phyloP scores from a whole-genome alignment of 2,888 invertebrate species.

The Drosophila meridionalis region DNA sequence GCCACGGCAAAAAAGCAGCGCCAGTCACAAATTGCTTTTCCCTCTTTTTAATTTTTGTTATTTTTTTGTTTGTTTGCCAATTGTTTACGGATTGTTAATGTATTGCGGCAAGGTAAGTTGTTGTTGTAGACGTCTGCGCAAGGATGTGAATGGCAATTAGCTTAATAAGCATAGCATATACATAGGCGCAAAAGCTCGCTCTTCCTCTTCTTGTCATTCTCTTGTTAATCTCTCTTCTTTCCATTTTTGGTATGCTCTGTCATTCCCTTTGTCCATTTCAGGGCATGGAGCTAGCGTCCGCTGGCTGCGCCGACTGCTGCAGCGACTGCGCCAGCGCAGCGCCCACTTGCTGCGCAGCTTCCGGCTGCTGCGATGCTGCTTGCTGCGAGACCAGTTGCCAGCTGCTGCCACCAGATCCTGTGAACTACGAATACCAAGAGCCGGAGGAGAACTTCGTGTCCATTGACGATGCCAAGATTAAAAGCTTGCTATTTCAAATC shows the following conservation, averaged over 20 bases:
- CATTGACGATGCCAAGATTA: constrained; percentile 83
- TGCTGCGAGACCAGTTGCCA: constrained; percentile 65
- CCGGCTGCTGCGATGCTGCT: constrained; percentile 25
- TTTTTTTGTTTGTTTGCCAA: constrained; percentile 11
- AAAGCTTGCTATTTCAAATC: constrained; percentile 78
- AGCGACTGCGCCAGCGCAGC: constrained; percentile 46
- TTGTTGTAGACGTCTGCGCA: constrained; percentile 11
- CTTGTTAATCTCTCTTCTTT: not conserved
- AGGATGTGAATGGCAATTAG: constrained; percentile 45
- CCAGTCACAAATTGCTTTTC: constrained; percentile 24
- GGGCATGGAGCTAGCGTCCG: constrained; percentile 57
- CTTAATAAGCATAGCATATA: constrained; percentile 54
- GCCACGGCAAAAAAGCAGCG: constrained; percentile 52
- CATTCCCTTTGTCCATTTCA: constrained; percentile 13
- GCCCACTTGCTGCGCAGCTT: constrained; percentile 49
- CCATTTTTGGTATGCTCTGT: not conserved
- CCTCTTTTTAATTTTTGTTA: not conserved
- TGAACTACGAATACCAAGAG: constrained; percentile 77
- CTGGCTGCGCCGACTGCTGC: constrained; percentile 64
- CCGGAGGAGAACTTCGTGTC: constrained; percentile 84
- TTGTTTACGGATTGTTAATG: constrained; percentile 18
- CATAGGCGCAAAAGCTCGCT: constrained; percentile 46
- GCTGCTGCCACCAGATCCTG: constrained; percentile 46
- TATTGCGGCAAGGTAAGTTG: constrained; percentile 41
- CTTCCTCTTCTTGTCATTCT: not conserved